Evolutionary conservation across 2,888 invertebrate genomes (phyloP), one percentile per base, ranked within the genome.

Genomic region (Philereme transversata): DNA sequence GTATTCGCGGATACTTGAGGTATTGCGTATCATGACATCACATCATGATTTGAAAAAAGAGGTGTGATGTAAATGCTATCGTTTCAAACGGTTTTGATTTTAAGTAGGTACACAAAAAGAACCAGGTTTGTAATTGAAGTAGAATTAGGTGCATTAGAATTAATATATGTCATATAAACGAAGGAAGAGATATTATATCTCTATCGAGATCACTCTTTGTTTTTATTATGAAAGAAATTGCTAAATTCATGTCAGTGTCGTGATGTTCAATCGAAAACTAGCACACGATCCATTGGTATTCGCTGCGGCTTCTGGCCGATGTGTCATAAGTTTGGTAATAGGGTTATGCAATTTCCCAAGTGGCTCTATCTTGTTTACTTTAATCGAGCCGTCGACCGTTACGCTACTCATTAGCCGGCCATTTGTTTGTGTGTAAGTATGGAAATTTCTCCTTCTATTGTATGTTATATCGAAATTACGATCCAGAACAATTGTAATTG

Each of bases 171-270:
- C 7, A 9, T n/a, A 34, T 47, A n/a, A n/a, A n/a, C n/a, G n/a
- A n/a, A n/a, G n/a, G n/a, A n/a, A n/a, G n/a, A n/a, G n/a, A n/a
- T n/a, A n/a, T n/a, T n/a, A n/a, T n/a, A n/a, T n/a, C 33, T 62
- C 54, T 64, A 78, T 77, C 68, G 69, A 72, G 82, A 83, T 81
- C 82, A 80, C 66, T 76, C 75, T 79, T 85, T 87, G 85, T 87
- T 84, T 83, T 81, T 82, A 74, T 87, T 85, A 77, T 84, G 83
- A 83, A 84, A 82, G 82, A 85, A 86, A 86, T 82, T 80, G 66
- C 71, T 72, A 72, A 78, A 88, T 86, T 79, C 82, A 82, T 84
- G 90, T 90, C 90, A 89, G 76, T 88, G 90, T 86, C 88, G 80
- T 70, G 74, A 72, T 71, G 70, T 49, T 69, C 62, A 61, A 64